Conservation (phyloP, 1,140 invertebrate genomes). For the Neotoxoptera formosana region DNA sequence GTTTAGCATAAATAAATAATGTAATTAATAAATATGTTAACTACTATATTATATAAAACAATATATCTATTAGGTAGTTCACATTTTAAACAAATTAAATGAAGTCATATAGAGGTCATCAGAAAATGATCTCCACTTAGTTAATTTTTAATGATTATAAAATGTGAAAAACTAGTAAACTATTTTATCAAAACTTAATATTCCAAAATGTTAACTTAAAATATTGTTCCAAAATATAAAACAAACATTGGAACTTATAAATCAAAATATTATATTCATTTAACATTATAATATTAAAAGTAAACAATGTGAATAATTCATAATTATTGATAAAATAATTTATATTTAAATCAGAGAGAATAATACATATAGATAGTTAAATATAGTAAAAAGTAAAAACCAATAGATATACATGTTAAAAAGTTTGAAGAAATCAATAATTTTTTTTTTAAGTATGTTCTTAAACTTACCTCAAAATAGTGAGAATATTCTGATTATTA, state of each 20-base stretch:
- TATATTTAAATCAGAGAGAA: neutral
- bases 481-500: neutral
- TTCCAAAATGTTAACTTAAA: neutral
- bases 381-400: neutral
- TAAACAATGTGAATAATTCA: neutral
- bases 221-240: neutral
- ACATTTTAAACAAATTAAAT: neutral
- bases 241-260: neutral
- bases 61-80: neutral
- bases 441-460: neutral
- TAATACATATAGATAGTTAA: neutral
- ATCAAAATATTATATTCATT: neutral
- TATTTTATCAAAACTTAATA: neutral
- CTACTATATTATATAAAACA: neutral
- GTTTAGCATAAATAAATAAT: neutral
- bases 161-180: neutral
- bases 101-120: neutral
- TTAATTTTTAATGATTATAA: neutral
- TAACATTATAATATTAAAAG: neutral
- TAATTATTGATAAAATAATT: neutral
- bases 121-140: neutral
- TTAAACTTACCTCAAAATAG: neutral
- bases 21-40: neutral
- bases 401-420: neutral
- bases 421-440: neutral